A percentile compares a stretch with the other conserved stretches of the same genome.
phyloP scores from a whole-genome alignment of 2,797 vertebrate species.

The Ceyx erithaca region DNA sequence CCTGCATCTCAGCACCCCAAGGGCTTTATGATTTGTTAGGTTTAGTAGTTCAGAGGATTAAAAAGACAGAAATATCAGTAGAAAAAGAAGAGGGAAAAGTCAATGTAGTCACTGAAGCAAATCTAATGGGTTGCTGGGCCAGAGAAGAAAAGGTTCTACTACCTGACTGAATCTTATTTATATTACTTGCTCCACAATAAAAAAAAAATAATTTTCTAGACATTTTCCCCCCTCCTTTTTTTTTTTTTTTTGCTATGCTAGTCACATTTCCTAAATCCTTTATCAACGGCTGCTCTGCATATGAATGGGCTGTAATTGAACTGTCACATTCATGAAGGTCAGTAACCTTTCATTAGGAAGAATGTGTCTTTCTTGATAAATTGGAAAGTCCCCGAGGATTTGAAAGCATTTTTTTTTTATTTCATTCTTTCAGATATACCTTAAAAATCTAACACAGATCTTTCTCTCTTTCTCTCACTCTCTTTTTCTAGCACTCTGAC shows the following conservation, averaged over 20 bases:
- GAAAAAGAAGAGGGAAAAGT: conserved; percentile 64
- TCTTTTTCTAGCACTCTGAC: conserved; percentile 41
- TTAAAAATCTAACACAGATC: conserved; percentile 75
- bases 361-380: conserved; percentile 86
- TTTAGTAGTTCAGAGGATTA: conserved; percentile 80
- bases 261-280: conserved; percentile 84
- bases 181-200: conserved; percentile 78
- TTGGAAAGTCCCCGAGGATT: conserved; percentile 85
- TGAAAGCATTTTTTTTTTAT: conserved; percentile 79
- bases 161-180: conserved; percentile 80
- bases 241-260: conserved; percentile 77
- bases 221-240: neutral
- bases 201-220: conserved; percentile 71
- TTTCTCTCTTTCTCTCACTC: conserved; percentile 37
- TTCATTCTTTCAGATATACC: conserved; percentile 71
- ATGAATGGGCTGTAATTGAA: conserved; percentile 87
- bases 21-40: conserved; percentile 80
- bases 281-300: conserved; percentile 81
- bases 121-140: conserved; percentile 75
- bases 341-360: conserved; percentile 88
- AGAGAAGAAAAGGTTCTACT: conserved; percentile 72
- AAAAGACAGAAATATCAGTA: conserved; percentile 80
- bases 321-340: conserved; percentile 88
- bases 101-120: conserved; percentile 74
- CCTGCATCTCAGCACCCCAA: conserved; percentile 75